Evolutionary conservation across 2,113 vertebrate species (phyloP), one percentile per base, ranked within the genome.

Genomic region (Triplophysa dalaica): DNA sequence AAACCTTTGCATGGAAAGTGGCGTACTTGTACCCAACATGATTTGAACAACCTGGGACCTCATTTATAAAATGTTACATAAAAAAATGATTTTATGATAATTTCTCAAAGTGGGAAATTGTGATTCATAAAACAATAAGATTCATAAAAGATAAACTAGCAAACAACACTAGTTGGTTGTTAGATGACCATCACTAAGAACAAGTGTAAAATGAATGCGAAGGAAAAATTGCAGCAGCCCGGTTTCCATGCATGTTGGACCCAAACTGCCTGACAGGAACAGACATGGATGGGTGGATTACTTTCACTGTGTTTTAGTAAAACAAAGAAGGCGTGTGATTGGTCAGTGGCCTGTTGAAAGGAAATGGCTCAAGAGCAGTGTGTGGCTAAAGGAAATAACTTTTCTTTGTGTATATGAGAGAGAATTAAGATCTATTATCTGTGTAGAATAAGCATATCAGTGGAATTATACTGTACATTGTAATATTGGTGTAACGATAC

Each of bases 371-470:
- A 21, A 38, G 22, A 74, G 5, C 54, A 73, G 10, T 26, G 16
- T 26, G 8, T 41, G 21, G 21, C 48, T 29, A 52, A 78, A 77
- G 76, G 79, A 83, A 86, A 76, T 62, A 6, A 74, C 43, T 61
- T 22, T 50, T 69, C 68, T 68, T 78, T 52, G 65, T 64, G n/a
- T 29, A 13, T 48, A 58, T 50, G 48, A 24, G 48, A 58, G 11
- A 62, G 22, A 56, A 1, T 29, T 78, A 58, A 29, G 8, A 56
- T 4, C 11, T 72, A 7, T 56, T 26, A 56, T n/a, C 6, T 3
- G 26, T 33, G 26, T 7, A 70, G 17, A 56, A 72, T 14, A 3
- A 14, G 14, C 43, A 24, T 22, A 17, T 69, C 12, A 24, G 14
- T 12, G 19, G 50, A 16, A 29, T 29, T 29, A 29, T 29, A 29